Evolutionary conservation across 2,888 invertebrate species (phyloP).

Genomic region (Drosophila subsilvestris): DNA sequence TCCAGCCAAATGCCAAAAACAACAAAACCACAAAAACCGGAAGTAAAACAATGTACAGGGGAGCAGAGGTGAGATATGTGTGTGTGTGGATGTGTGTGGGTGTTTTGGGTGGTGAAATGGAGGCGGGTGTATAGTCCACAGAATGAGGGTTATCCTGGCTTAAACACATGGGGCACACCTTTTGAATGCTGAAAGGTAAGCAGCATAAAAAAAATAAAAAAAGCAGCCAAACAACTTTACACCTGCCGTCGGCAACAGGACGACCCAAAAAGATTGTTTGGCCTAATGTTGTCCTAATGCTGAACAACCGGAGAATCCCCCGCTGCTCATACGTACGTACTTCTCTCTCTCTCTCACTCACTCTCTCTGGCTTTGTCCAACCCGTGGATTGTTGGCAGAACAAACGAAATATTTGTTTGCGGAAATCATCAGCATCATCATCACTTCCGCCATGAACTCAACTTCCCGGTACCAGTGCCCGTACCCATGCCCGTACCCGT

Average conservation of each 20-base stretch:
- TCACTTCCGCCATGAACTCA: slow-evolving; percentile 68
- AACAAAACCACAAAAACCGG: slow-evolving; percentile 50
- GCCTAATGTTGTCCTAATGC: slow-evolving; percentile 46
- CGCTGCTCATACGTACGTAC: slow-evolving; percentile 4
- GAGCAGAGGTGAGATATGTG: neutral
- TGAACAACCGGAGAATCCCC: neutral
- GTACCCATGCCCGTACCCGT: neutral
- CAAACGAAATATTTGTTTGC: slow-evolving; percentile 76
- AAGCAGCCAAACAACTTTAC: slow-evolving; percentile 34
- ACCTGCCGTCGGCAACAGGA: slow-evolving; percentile 46
- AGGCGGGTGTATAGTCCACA: neutral
- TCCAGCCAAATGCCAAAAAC: slow-evolving; percentile 45
- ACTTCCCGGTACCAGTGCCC: slow-evolving; percentile 14
- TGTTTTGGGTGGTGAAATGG: neutral
- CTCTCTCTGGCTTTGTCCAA: neutral
- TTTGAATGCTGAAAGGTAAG: slow-evolving; percentile 39
- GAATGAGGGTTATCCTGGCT: slow-evolving; percentile 1
- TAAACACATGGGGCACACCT: slow-evolving; percentile 22
- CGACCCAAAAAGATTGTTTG: slow-evolving; percentile 42
- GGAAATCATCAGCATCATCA: slow-evolving; percentile 77
- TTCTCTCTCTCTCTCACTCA: neutral
- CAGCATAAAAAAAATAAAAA: slow-evolving; percentile 7
- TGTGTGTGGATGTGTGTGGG: slow-evolving; percentile 13
- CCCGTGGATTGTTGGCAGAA: slow-evolving; percentile 53
- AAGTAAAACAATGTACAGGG: slow-evolving; percentile 50